These are phyloP conservation scores for Athene noctua DNA, from an alignment of 2,113 vertebrate species.

Conservation along the genomic window DNA sequence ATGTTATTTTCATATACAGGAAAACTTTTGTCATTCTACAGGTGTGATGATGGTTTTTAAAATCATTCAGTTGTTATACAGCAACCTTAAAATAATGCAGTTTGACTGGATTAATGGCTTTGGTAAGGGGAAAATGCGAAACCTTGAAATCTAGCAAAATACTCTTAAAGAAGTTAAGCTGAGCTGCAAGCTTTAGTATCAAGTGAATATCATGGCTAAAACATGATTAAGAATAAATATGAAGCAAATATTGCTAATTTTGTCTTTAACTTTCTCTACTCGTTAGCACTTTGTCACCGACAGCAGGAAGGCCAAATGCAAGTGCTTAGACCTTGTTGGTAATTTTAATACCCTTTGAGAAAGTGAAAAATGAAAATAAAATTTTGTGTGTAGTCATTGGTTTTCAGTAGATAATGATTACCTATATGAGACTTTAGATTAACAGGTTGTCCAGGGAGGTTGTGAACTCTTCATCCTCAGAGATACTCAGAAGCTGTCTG, in stretches of 20 bases:
- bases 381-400: not conserved
- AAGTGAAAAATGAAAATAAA: not conserved
- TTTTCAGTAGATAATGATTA: not conserved
- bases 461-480: not conserved
- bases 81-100: not conserved
- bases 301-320: not conserved
- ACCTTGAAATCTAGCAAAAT: not conserved
- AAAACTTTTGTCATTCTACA: not conserved
- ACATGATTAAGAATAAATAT: not conserved
- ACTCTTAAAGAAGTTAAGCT: not conserved
- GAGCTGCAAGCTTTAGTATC: not conserved
- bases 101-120: not conserved
- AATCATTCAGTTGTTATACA: not conserved
- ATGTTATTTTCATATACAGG: not conserved
- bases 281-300: not conserved
- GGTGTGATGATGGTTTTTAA: not conserved
- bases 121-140: not conserved
- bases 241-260: not conserved
- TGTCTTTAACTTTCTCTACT: not conserved
- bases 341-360: not conserved
- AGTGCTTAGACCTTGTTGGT: not conserved
- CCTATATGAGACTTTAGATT: not conserved
- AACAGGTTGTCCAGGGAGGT: not conserved
- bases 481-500: not conserved
- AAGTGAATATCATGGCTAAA: not conserved